Base-by-base conservation (phyloP, 2,888 invertebrate species). In the Acleris literana region DNA sequence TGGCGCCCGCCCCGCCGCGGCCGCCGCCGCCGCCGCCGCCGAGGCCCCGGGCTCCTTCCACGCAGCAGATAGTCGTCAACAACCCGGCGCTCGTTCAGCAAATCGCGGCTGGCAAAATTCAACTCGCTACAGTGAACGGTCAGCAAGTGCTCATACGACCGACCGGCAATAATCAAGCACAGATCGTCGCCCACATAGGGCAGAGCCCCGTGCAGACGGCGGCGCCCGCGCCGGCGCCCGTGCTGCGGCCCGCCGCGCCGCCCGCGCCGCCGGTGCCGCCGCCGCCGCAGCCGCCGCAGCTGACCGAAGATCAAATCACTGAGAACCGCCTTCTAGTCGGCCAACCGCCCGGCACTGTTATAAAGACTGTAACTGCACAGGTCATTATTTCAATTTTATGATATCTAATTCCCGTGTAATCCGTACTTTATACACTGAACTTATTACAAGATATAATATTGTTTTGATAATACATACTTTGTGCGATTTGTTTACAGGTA, bases 291-390 rank as follows among this genome's bases (percentile, higher is more conserved):
- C 64, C 64, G 22, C 66, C 69, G 53, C 83, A 80, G 58, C 91
- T 90, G 70, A 92, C 83, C 63, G 94, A 88, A 82, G 93, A 85
- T 73, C 93, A 93, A 73, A 76, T 91, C 48, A 94, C 95, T 48
- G 96, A 97, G 80, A 96, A 96, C 73, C 94, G 95, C 11, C 88
- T 97, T 2, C 84, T 97, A 20, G 94, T 94, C 33, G 96, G 96
- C 3, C 97, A 97, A 83, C 97, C 97, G 5, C 96, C 97, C 0
- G 97, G 97, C 61, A 97, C 97, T 0, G 94, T 97, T 1, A 96
- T 97, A 68, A 97, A 97, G 84, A 96, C 97, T 75, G 97, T 97
- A 7, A 97, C 97, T 0, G 97, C 97, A 0, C 97, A 97, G 89
- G 93, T 92, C 69, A 83, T 5, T 55, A 43, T 18, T 54, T 54